Evolutionary conservation across 1,140 invertebrate species (phyloP), one percentile per base, ranked within the genome.

Genomic region (Nasonia vitripennis): DNA sequence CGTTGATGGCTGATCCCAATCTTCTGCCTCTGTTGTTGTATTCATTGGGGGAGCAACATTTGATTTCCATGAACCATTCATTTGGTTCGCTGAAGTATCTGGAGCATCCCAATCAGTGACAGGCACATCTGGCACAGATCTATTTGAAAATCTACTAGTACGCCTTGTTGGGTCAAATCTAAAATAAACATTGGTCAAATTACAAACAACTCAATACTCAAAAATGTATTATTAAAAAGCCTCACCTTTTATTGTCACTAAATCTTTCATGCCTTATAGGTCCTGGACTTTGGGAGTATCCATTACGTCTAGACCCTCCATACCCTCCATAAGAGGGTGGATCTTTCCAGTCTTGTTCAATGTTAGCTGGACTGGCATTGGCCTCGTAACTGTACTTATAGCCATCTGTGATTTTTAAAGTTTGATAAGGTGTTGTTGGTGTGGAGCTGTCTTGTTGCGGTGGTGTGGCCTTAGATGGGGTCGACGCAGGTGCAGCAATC

Each of bases 321-420:
- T 62, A 62, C 2, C 37, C 37, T 80, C 70, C 86, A 81, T 75
- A 86, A 1, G 86, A 81, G 23, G 82, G 51, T 11, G 70, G 34
- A 31, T 86, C 86, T 9, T 77, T 67, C 86, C 86, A 86, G 55
- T 86, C 86, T 1, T 37, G 34, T 37, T 86, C 86, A 81, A 86
- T 84, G 77, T 86, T 86, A 12, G 86, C 86, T 31, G 86, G 86
- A 78, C 86, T 86, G 34, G 81, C 62, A 20, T 37, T 55, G 9
- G 86, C 86, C 78, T 86, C 86, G 67, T 86, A 86, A 70, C 86
- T 86, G 31, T 86, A 86, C 67, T 84, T 86, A 10, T 84, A 86
- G 7, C 86, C 81, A 81, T 86, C 86, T 2, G 86, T 81, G 17
- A 83, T 83, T 84, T 84, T 86, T 14, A 86, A 86, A 11, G 81